A percentile compares a stretch with the other conserved stretches of the same genome.
phyloP scores from a whole-genome alignment of 2,113 vertebrate genomes.

The Cavia aperea region DNA sequence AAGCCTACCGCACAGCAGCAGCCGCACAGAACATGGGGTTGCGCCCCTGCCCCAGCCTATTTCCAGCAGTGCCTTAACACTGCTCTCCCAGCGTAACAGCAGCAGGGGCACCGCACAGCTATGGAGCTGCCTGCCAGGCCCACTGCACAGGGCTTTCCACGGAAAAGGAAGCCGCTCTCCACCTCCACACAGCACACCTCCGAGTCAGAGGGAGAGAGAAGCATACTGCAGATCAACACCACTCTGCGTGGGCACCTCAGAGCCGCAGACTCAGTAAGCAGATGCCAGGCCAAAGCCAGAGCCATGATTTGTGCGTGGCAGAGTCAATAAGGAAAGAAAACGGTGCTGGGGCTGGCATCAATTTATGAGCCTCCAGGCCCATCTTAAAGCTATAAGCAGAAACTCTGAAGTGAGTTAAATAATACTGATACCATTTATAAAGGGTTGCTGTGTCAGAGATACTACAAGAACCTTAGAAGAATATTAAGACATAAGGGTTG shows the following conservation, averaged over 20 bases:
- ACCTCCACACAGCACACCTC: too few species aligned
- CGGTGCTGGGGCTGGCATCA: neutral
- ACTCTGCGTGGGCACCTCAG: neutral
- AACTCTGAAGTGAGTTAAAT: neutral
- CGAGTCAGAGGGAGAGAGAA: neutral
- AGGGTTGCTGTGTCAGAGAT: neutral
- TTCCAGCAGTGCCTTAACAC: constrained; percentile 56
- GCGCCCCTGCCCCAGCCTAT: constrained; percentile 25
- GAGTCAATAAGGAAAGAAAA: constrained; percentile 26
- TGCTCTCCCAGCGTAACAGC: constrained; percentile 22
- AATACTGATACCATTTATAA: neutral
- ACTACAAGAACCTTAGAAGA: neutral
- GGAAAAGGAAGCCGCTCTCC: constrained; percentile 18
- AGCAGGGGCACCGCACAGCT: neutral
- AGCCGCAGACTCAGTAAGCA: constrained; percentile 14
- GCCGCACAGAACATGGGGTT: constrained; percentile 7
- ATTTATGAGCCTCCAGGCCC: neutral
- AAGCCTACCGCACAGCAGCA: neutral
- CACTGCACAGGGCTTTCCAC: neutral
- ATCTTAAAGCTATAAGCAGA: neutral
- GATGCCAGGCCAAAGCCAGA: neutral
- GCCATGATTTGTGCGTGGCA: neutral
- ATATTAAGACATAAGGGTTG: neutral
- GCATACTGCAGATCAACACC: neutral
- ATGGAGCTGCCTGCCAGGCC: neutral